phyloP scores from a whole-genome alignment of 2,888 invertebrate genomes.

The Pardosa pseudoannulata region DNA sequence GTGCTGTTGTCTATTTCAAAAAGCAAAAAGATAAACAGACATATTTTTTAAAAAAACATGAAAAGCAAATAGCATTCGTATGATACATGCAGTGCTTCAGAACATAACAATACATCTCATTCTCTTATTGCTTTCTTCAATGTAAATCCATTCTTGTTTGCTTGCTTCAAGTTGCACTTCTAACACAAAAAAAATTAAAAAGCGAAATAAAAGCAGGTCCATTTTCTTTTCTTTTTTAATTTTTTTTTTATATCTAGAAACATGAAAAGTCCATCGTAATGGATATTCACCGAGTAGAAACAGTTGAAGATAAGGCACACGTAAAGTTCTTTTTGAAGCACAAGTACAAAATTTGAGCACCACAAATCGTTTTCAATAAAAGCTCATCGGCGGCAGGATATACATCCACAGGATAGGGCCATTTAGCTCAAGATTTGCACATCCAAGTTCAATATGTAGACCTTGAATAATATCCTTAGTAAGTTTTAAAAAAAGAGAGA shows the following conservation, averaged over 20 bases:
- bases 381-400: slow-evolving; percentile 71
- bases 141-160: background rate
- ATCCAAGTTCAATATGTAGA: slow-evolving; percentile 2
- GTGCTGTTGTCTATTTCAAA: no score
- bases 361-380: slow-evolving; percentile 68
- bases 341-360: slow-evolving; percentile 71
- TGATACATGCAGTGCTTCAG: background rate
- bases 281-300: slow-evolving; percentile 58
- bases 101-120: background rate
- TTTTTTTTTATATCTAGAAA: background rate
- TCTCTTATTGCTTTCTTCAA: background rate
- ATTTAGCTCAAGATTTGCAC: slow-evolving; percentile 33
- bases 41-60: background rate
- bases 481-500: background rate
- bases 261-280: slow-evolving; percentile 27
- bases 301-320: slow-evolving; percentile 72
- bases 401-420: slow-evolving; percentile 62
- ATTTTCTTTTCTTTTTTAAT: background rate
- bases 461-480: slow-evolving; percentile 1
- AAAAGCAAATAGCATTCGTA: background rate
- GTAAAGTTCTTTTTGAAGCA: slow-evolving; percentile 65
- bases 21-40: background rate
- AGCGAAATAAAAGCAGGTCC: background rate
- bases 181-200: background rate
- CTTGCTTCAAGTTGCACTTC: background rate